A percentile compares a stretch with the other conserved stretches of the same genome.
phyloP scores from a whole-genome alignment of 2,113 vertebrate genomes.

The Myotis yumanensis region DNA sequence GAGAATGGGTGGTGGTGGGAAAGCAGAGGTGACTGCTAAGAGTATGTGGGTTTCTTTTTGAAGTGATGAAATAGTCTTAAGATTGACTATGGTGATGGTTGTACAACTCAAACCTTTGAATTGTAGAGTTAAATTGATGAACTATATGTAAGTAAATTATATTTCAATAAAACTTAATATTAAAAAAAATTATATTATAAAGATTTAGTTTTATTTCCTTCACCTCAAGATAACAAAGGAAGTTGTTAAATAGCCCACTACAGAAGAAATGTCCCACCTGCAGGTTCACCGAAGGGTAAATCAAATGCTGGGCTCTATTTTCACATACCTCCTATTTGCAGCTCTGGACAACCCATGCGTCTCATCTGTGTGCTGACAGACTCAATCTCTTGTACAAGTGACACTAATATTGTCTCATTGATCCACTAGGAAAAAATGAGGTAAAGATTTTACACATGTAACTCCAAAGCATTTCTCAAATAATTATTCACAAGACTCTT shows the following conservation, averaged over 20 bases:
- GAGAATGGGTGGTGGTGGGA: no score
- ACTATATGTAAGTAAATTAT: not conserved
- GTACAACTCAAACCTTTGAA: not conserved
- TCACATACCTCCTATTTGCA: constrained; percentile 95
- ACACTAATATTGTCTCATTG: constrained; percentile 95
- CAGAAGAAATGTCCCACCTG: not conserved
- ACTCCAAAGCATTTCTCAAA: constrained; percentile 46
- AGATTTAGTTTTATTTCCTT: not conserved
- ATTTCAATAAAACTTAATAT: not conserved
- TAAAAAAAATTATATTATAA: not conserved
- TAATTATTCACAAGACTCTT: not conserved
- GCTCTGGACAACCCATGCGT: constrained; percentile 94
- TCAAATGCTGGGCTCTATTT: not conserved
- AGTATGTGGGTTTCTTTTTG: not conserved
- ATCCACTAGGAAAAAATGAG: constrained; percentile 90
- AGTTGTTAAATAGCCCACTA: not conserved
- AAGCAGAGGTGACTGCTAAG: not conserved
- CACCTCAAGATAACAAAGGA: constrained; percentile 12
- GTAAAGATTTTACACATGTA: not conserved
- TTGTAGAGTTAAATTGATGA: not conserved
- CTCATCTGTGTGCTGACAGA: constrained; percentile 94
- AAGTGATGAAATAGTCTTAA: not conserved
- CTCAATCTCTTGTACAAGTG: constrained; percentile 93
- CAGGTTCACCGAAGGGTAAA: not conserved
- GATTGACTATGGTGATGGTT: not conserved